Percentiles rank a stretch among this genome's conserved stretches.
These are phyloP conservation scores for Chelonia mydas DNA, from an alignment of 2,797 vertebrate species.

Conservation along the genomic window DNA sequence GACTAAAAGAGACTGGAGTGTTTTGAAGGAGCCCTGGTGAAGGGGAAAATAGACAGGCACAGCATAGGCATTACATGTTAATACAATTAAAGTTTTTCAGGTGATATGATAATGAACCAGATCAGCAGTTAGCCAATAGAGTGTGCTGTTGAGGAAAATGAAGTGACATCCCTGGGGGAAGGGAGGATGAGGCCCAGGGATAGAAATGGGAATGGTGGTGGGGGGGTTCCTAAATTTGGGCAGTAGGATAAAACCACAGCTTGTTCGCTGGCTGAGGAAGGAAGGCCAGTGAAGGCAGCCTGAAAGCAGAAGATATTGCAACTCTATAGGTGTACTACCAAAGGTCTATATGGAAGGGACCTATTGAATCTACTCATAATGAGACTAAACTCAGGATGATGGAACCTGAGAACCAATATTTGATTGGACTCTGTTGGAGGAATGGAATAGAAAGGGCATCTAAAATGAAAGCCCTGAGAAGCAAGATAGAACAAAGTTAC, in stretches of 20 bases:
- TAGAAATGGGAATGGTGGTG: background rate
- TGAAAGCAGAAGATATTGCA: background rate
- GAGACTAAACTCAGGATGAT: background rate
- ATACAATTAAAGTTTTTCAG: background rate
- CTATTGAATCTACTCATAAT: background rate
- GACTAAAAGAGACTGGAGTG: no score
- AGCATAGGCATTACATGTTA: background rate
- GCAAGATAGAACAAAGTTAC: background rate
- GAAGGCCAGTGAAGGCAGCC: background rate
- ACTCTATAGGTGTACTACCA: background rate
- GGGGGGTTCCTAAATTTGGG: background rate
- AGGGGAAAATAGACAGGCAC: no score
- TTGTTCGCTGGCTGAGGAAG: background rate
- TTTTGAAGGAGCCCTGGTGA: no score
- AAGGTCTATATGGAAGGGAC: background rate
- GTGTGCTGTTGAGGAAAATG: background rate
- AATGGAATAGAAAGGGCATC: background rate
- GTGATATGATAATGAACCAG: background rate
- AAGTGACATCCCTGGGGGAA: background rate
- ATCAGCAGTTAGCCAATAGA: background rate
- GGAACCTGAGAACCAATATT: background rate
- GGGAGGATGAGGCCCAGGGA: background rate
- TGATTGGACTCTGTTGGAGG: background rate
- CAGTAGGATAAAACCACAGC: background rate
- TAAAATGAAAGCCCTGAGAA: background rate